Evolutionary conservation across 2,888 invertebrate species (phyloP), one percentile per base, ranked within the genome.

Genomic region (Drosophila mercatorum): DNA sequence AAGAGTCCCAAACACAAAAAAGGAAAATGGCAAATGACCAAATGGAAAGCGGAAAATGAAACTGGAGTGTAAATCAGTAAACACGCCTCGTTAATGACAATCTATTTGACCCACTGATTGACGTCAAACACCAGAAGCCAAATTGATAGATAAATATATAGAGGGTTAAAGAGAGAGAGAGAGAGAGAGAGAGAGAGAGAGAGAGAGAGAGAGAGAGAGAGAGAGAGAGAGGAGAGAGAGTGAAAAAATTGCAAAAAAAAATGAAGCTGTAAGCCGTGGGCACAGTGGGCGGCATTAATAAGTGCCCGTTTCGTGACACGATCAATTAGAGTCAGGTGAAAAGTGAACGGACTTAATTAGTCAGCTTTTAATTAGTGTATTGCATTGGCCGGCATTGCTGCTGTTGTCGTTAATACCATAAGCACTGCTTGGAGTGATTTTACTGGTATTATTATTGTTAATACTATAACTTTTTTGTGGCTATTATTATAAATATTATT

Each of bases 91-190:
- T 80, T 79, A 83, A 81, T 87, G 80, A 67, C 70, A 60, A 74
- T 67, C 75, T 71, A 72, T 69, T 88, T 80, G 70, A 51, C 52
- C 57, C 43, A 31, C 60, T 77, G 81, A 83, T 83, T 83, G 78
- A 78, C 67, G 67, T 68, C 67, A 73, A 80, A 72, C 67, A 59
- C 65, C 68, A 57, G 40, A 46, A 49, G 28, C 3, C 40, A 70
- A 68, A 57, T 26, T 11, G 65, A 14, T 61, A 47, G 49, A 51
- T 49, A 52, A 36, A 61, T 28, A 44, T 17, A 49, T 1, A 53
- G 53, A 46, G 41, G 46, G 31, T 26, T 31, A 8, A 11, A 14
- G 43, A 7, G 38, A 22, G 43, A 0, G 10, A 40, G 28, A 28
- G 28, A 28, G 28, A 28, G 28, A 28, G 4, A 28, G 17, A 17